Percentiles rank a stretch among this genome's conserved stretches.
Evolutionary conservation across 2,797 vertebrate genomes (phyloP).

Genomic region (Rhinichthys osculus): DNA sequence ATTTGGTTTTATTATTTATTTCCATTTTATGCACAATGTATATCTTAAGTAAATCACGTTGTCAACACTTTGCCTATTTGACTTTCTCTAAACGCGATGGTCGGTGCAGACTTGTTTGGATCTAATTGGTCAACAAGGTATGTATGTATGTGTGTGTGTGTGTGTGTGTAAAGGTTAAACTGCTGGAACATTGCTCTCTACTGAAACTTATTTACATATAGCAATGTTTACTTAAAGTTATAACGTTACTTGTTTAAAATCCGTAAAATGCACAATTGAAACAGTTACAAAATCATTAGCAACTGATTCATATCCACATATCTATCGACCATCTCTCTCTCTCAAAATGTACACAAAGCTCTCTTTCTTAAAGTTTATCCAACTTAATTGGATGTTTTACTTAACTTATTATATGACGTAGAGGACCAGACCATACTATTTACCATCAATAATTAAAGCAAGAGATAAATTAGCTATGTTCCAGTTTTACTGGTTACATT

Average conservation of each 20-base stretch:
- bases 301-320: neutral
- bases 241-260: neutral
- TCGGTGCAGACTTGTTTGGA: slow-evolving; percentile 1
- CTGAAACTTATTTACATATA: neutral
- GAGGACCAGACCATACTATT: neutral
- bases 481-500: neutral
- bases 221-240: no score
- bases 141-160: no score
- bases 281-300: neutral
- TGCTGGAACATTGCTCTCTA: neutral
- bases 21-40: neutral
- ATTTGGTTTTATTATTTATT: neutral
- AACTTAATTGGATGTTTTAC: neutral
- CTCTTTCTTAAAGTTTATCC: neutral
- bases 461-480: neutral
- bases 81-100: neutral
- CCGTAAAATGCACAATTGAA: neutral
- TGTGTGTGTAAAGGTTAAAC: neutral
- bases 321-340: neutral
- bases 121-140: neutral
- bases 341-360: neutral
- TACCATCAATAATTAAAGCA: neutral
- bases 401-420: neutral
- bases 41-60: neutral
- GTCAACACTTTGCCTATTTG: neutral